phyloP scores from a whole-genome alignment of 2,113 vertebrate genomes.

The Brienomyrus brachyistius region DNA sequence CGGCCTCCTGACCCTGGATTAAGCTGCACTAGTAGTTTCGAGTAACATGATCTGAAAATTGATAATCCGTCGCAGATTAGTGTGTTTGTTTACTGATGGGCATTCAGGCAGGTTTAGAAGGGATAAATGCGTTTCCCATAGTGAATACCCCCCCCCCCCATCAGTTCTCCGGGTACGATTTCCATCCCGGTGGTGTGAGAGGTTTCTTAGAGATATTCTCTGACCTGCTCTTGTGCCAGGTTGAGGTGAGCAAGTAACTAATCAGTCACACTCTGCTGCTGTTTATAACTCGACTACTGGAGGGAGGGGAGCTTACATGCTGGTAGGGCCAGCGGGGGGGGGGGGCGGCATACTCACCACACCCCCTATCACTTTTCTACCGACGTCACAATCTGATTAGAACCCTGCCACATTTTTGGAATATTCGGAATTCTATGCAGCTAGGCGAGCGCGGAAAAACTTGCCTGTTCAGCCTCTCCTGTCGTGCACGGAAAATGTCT shows the following conservation, averaged over 20 bases:
- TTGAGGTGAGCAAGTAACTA: neutral
- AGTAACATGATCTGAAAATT: neutral
- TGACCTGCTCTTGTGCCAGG: neutral
- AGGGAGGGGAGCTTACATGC: neutral
- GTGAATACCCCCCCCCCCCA: neutral
- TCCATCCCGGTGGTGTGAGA: neutral
- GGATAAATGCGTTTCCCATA: neutral
- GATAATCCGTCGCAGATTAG: neutral
- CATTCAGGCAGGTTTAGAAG: neutral
- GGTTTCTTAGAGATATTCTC: neutral
- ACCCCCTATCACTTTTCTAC: neutral
- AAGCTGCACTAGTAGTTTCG: neutral
- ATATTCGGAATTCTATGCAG: neutral
- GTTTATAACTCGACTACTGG: neutral
- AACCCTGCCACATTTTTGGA: neutral
- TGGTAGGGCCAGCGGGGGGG: neutral
- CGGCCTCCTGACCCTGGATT: neutral
- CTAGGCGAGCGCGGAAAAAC: neutral
- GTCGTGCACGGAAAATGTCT: neutral
- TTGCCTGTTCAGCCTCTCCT: neutral
- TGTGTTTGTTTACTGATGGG: neutral
- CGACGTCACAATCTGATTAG: neutral
- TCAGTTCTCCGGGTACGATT: neutral
- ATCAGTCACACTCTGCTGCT: neutral
- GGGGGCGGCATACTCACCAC: neutral